These are phyloP conservation scores for Argopecten irradians DNA, from an alignment of 1,140 invertebrate genomes.

Conservation along the genomic window DNA sequence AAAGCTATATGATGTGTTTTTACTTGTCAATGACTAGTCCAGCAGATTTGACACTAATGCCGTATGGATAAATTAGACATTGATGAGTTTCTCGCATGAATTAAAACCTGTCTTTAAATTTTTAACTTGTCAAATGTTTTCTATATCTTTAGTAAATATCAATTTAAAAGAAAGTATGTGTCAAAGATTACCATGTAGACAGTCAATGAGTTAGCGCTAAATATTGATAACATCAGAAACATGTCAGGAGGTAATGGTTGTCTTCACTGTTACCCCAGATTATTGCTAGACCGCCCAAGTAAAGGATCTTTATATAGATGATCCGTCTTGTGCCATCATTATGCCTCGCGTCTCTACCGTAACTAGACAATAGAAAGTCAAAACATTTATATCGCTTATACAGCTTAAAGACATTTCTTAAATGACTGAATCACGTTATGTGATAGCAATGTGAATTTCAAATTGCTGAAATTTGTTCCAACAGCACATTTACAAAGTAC, in stretches of 20 bases:
- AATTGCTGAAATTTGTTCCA: too few species aligned
- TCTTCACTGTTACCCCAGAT: not conserved
- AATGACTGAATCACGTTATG: not conserved
- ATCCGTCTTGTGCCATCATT: not conserved
- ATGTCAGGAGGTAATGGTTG: not conserved
- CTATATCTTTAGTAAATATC: not conserved
- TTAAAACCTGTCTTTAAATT: not conserved
- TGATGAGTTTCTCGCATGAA: not conserved
- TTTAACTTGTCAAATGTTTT: not conserved
- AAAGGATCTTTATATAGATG: not conserved
- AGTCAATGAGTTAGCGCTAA: not conserved
- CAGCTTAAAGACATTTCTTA: not conserved
- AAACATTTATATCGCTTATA: not conserved
- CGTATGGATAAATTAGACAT: not conserved
- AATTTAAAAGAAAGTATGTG: not conserved
- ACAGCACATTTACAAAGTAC: too few species aligned
- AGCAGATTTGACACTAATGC: not conserved
- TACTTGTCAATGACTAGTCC: not conserved
- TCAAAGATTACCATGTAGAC: not conserved
- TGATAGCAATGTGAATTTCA: not conserved
- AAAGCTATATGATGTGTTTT: too few species aligned
- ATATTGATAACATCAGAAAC: constrained; percentile 3
- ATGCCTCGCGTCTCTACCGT: not conserved
- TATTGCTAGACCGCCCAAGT: not conserved
- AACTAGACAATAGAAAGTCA: not conserved